Percentiles rank a stretch among this genome's conserved stretches.
Evolutionary conservation across 2,113 vertebrate species (phyloP).

Genomic region (Amphiprion percula): DNA sequence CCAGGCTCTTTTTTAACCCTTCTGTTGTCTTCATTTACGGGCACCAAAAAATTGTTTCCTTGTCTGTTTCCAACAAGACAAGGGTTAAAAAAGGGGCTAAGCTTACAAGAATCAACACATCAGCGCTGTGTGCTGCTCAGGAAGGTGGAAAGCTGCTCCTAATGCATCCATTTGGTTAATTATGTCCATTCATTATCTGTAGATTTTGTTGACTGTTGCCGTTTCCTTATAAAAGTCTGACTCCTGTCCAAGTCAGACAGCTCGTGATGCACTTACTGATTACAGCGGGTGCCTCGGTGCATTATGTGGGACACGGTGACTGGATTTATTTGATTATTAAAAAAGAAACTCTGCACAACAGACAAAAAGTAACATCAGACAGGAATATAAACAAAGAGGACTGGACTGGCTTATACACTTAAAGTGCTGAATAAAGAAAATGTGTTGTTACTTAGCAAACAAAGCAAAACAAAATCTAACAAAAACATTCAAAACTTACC

Average conservation of each 20-base stretch:
- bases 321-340: neutral
- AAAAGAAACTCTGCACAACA: neutral
- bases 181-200: slow-evolving; percentile 29
- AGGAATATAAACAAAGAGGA: neutral
- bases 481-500: neutral
- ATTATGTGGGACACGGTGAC: neutral
- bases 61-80: too few relatives aligned
- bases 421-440: neutral
- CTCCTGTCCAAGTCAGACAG: slow-evolving; percentile 40
- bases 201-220: slow-evolving; percentile 50
- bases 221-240: slow-evolving; percentile 51
- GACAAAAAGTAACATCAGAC: neutral
- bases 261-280: slow-evolving; percentile 48
- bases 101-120: slow-evolving; percentile 30
- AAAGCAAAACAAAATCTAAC: too few relatives aligned
- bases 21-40: too few relatives aligned
- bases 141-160: slow-evolving; percentile 30
- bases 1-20: neutral
- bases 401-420: neutral
- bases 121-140: slow-evolving; percentile 24
- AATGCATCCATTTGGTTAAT: slow-evolving; percentile 54
- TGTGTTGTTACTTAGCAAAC: too few relatives aligned
- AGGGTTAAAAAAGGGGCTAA: slow-evolving; percentile 5
- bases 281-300: slow-evolving; percentile 21
- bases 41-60: too few relatives aligned